phyloP scores from a whole-genome alignment of 2,888 invertebrate species.

The Apodemia zela region DNA sequence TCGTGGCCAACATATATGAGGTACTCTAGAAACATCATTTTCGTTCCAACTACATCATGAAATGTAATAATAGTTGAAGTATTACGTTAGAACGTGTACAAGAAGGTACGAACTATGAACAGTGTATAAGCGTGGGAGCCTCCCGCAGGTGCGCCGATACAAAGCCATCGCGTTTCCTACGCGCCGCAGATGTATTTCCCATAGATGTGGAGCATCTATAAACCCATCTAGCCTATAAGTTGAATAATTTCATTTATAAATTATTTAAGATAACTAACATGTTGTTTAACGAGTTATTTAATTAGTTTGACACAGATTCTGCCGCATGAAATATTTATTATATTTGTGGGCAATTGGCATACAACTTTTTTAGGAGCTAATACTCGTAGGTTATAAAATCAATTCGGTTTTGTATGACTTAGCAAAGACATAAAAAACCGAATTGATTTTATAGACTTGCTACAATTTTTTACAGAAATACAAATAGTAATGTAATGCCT shows the following conservation, averaged over 20 bases:
- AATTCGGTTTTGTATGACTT: too few relatives aligned
- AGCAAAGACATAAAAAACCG: too few relatives aligned
- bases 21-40: too few relatives aligned
- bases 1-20: too few relatives aligned
- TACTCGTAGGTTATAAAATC: too few relatives aligned
- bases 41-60: not conserved
- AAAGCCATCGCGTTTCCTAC: constrained; percentile 51
- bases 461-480: too few relatives aligned
- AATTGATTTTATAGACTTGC: too few relatives aligned
- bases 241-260: not conserved
- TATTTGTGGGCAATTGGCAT: too few relatives aligned
- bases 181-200: constrained; percentile 58
- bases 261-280: not conserved
- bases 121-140: constrained; percentile 60
- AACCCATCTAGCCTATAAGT: not conserved
- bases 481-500: too few relatives aligned
- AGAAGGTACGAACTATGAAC: not conserved
- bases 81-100: too few relatives aligned
- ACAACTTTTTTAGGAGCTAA: too few relatives aligned
- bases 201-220: constrained; percentile 34
- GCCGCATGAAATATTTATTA: not conserved
- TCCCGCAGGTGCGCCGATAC: constrained; percentile 63
- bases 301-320: not conserved
- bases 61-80: too few relatives aligned
- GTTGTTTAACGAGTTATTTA: not conserved